Base-by-base conservation (phyloP, 2,113 vertebrate genomes). In the Lamprologus ornatipinnis region DNA sequence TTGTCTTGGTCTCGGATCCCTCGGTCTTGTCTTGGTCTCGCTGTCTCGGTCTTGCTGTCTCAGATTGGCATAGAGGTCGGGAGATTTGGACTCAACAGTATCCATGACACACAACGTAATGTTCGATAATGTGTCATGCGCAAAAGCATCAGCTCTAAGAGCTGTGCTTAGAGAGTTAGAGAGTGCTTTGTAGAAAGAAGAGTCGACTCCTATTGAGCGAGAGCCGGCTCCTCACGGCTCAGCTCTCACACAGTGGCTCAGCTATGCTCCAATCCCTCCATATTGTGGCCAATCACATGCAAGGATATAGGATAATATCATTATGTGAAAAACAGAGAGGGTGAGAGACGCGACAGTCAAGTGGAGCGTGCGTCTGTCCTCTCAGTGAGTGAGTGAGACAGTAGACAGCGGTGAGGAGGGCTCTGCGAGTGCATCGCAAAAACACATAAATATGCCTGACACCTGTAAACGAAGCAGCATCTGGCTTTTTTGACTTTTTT, bases 341-440 rank as follows among this genome's bases (percentile, higher is more conserved):
- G 23, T 57, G 12, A 57, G 23, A 8, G 23, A 57, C 4, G 23
- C 2, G 12, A 7, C 54, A 26, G 54, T 57, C 6, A 57, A 28
- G 23, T 57, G 54, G 12, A 3, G 12, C 54, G 3, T 26, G 54
- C 0, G 4, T 1, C 54, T 8, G 54, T 26, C 54, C 54, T 26
- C 4, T 57, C 21, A 57, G 54, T 57, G 0, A 57, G 0, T 57
- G 54, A 57, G 54, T 26, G 4, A 57, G 54, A 26, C 54, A 57
- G 23, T 26, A 3, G 12, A 57, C 54, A 57, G 54, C 2, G 4
- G 54, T 8, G 23, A 57, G 12, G 54, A 26, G 54, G 54, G 23
- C 54, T 57, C 0, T 57, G 23, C 0, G 23, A 57, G 21, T 26
- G 21, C 54, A 0, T 3, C 3, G 3, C 12, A 57, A 57, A 57